A percentile compares a stretch with the other conserved stretches of the same genome.
phyloP scores from a whole-genome alignment of 1,140 invertebrate genomes.

The Neelides sp. region DNA sequence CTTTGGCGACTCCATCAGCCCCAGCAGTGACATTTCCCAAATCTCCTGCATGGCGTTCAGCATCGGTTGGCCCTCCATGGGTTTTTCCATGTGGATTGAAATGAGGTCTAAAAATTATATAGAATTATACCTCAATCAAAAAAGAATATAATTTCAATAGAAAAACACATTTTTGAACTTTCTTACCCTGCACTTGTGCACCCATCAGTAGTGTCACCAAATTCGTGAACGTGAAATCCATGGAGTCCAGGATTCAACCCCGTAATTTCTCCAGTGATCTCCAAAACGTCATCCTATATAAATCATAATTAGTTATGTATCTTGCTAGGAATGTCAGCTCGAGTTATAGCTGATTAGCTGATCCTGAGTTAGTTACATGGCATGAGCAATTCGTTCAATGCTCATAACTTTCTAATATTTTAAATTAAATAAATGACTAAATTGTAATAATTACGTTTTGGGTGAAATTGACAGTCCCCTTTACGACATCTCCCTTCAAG shows the following conservation, averaged over 20 bases:
- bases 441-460: conserved; percentile 59
- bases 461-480: conserved; percentile 62
- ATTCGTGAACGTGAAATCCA: conserved; percentile 96
- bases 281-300: conserved; percentile 39
- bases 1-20: conserved; percentile 55
- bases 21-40: conserved; percentile 75
- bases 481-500: conserved; percentile 61
- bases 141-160: no score
- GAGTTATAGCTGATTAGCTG: no score
- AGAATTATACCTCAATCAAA: no score
- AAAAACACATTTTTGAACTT: no score
- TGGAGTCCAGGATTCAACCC: conserved; percentile 58
- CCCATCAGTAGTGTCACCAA: conserved; percentile 89
- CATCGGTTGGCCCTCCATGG: conserved; percentile 68
- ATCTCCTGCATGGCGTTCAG: conserved; percentile 69
- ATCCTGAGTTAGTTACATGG: no score
- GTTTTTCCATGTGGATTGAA: conserved; percentile 79
- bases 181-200: conserved; percentile 76
- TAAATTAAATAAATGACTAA: no score
- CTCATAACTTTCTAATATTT: no score
- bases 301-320: no score
- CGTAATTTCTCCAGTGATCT: conserved; percentile 55
- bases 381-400: no score
- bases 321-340: no score
- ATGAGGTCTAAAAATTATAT: conserved; percentile 46